phyloP scores from a whole-genome alignment of 1,140 invertebrate genomes.

The Dreissena polymorpha region DNA sequence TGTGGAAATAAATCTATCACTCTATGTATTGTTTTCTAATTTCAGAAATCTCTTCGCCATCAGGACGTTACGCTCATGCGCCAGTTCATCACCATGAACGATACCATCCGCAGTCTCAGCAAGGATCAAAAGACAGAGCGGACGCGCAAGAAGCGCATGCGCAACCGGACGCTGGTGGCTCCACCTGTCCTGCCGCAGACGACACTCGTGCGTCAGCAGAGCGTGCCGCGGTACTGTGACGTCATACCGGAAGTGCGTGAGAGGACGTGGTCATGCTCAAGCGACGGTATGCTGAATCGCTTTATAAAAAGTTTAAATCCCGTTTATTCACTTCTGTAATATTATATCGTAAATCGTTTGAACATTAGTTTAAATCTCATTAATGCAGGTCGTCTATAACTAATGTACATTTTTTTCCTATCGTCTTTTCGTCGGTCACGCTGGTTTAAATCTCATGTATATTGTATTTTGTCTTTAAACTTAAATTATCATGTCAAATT shows the following conservation, averaged over 20 bases:
- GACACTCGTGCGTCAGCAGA: conserved; percentile 26
- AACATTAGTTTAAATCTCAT: too few species aligned
- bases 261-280: conserved; percentile 5
- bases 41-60: conserved; percentile 53
- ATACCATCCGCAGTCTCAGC: conserved; percentile 35
- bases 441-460: too few species aligned
- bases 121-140: conserved; percentile 7
- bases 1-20: too few species aligned
- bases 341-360: too few species aligned
- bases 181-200: not conserved
- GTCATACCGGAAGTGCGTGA: conserved; percentile 46
- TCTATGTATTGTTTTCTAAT: not conserved
- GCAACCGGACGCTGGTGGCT: conserved; percentile 4
- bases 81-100: conserved; percentile 50
- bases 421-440: too few species aligned
- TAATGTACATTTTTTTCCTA: too few species aligned
- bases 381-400: too few species aligned
- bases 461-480: too few species aligned
- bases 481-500: too few species aligned
- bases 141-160: conserved; percentile 11
- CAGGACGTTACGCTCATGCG: conserved; percentile 47
- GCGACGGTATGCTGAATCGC: conserved; percentile 16
- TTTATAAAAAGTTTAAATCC: too few species aligned
- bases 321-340: too few species aligned
- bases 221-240: conserved; percentile 43